A percentile compares a stretch with the other conserved stretches of the same genome.
Evolutionary conservation across 2,888 invertebrate species (phyloP).

Genomic region (Drosophila affinis): DNA sequence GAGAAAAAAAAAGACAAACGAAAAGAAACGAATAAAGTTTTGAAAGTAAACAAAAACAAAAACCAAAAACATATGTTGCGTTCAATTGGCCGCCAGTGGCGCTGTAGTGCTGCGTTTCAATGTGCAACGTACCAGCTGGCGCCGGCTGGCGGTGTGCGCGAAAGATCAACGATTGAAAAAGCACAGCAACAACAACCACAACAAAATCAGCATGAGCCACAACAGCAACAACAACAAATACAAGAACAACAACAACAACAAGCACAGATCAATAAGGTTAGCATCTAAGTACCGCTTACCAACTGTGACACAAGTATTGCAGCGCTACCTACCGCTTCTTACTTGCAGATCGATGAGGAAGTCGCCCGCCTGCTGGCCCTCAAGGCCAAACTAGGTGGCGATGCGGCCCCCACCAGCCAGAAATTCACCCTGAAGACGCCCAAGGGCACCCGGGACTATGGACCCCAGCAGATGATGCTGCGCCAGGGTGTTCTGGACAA

Average conservation of each 20-base stretch:
- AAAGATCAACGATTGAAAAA: conserved; percentile 57
- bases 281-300: conserved; percentile 68
- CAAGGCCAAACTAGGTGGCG: conserved; percentile 89
- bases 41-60: conserved; percentile 33
- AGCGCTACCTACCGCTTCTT: not conserved
- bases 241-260: conserved; percentile 53
- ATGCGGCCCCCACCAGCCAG: conserved; percentile 86
- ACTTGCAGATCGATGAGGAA: conserved; percentile 91
- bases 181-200: conserved; percentile 63
- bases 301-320: conserved; percentile 1
- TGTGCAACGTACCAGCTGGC: conserved; percentile 61
- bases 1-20: conserved; percentile 23
- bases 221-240: conserved; percentile 56
- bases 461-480: conserved; percentile 97
- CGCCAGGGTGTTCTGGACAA: conserved; percentile 93
- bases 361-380: conserved; percentile 91
- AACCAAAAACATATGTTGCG: conserved; percentile 80
- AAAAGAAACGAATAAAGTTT: not conserved
- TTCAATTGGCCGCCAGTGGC: conserved; percentile 80
- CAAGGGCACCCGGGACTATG: conserved; percentile 97
- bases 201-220: conserved; percentile 43
- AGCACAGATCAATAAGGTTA: conserved; percentile 81
- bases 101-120: conserved; percentile 74
- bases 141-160: conserved; percentile 52
- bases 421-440: conserved; percentile 95